Evolutionary conservation across 2,888 invertebrate genomes (phyloP).

Genomic region (Lissonota sp.): DNA sequence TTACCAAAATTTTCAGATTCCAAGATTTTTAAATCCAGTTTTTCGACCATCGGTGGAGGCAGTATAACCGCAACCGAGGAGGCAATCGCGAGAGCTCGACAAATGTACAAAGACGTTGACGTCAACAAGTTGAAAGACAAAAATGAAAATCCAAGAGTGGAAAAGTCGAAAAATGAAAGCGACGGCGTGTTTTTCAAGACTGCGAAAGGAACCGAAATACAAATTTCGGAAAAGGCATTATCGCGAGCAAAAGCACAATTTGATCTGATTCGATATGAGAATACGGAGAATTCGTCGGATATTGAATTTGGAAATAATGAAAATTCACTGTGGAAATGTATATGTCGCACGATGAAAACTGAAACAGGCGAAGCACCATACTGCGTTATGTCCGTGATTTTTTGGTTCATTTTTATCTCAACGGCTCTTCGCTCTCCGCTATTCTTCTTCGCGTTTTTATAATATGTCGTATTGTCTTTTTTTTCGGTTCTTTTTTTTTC

Average conservation of each 20-base stretch:
- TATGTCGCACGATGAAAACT: neutral
- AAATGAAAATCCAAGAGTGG: conserved; percentile 46
- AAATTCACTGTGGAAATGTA: conserved; percentile 2
- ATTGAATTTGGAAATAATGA: too few relatives aligned
- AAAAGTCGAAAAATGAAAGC: conserved; percentile 37
- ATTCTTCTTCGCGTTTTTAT: conserved; percentile 1
- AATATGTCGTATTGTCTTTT: neutral
- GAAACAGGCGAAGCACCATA: neutral
- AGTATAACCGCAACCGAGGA: conserved; percentile 48
- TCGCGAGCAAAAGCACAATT: conserved; percentile 40
- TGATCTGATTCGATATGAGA: conserved; percentile 15
- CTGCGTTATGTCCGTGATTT: conserved; percentile 1
- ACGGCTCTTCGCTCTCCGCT: neutral
- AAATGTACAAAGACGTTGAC: conserved; percentile 27
- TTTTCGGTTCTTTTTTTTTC: conserved; percentile 3
- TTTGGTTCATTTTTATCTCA: conserved; percentile 9
- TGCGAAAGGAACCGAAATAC: conserved; percentile 73
- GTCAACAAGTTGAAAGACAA: conserved; percentile 39
- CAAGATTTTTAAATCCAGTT: too few relatives aligned
- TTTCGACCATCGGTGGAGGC: neutral
- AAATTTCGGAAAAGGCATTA: conserved; percentile 66
- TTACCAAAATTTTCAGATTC: too few relatives aligned
- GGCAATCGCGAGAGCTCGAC: conserved; percentile 40
- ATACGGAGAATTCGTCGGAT: too few relatives aligned
- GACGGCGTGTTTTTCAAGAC: conserved; percentile 72